A percentile compares a stretch with the other conserved stretches of the same genome.
Conservation (phyloP, 1,140 invertebrate species). For the Ptiloglossa arizonensis region DNA sequence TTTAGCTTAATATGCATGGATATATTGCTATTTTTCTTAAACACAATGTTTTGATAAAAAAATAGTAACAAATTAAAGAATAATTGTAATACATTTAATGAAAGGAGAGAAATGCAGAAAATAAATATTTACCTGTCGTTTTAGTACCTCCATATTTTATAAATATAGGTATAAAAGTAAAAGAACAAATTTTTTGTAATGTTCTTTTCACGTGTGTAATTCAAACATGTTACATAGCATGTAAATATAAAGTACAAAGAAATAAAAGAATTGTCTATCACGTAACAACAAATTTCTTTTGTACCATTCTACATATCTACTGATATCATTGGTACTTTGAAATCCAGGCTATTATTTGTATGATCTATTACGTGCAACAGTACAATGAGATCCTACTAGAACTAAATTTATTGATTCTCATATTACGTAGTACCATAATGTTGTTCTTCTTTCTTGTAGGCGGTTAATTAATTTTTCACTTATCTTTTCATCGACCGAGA, state of each 20-base stretch:
- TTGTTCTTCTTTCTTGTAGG: not conserved
- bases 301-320: not conserved
- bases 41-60: not conserved
- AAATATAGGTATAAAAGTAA: not conserved
- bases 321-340: not conserved
- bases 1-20: too few relatives aligned
- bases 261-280: conserved; percentile 2
- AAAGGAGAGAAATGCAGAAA: not conserved
- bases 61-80: not conserved
- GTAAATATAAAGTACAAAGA: not conserved
- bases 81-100: not conserved
- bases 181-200: conserved; percentile 4
- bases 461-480: not conserved
- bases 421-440: not conserved
- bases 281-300: conserved; percentile 3
- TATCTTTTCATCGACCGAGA: too few relatives aligned
- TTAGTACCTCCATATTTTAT: conserved; percentile 30
- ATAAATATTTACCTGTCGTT: conserved; percentile 24
- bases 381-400: not conserved
- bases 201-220: not conserved
- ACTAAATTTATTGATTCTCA: not conserved
- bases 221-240: not conserved
- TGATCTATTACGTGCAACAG: not conserved
- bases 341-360: not conserved
- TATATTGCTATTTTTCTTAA: not conserved